Evolutionary conservation across 1,140 invertebrate species (phyloP), one percentile per base, ranked within the genome.

Genomic region (Chymomyza costata): DNA sequence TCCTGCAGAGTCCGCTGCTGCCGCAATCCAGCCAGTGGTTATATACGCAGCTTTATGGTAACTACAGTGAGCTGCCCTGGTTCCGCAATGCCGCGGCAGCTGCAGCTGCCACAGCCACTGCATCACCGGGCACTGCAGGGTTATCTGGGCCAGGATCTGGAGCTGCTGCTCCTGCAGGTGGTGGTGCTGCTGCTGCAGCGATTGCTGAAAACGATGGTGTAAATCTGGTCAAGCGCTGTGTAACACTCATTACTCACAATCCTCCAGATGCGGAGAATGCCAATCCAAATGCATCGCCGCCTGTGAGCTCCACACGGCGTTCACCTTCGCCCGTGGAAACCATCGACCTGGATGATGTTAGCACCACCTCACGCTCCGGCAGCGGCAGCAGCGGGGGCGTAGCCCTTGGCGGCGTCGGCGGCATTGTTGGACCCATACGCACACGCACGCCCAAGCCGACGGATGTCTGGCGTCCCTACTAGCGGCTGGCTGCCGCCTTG

Each of bases 11-110:
- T 2, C 91, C 91, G 0, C 84, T 93, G 6, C 69, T 92, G 30
- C 90, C 91, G n/a, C 90, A 91, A 2, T 90, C 91, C 1, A 90
- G 90, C 21, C 91, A 92, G 45, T 93, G 91, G 91, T 85, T 93
- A 0, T 93, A 93, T 71, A 91, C 90, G 0, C 91, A 92, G 66
- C 86, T 93, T 1, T 92, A 92, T 65, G 87, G 89, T 10, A 86
- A 74, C 44, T 90, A 90, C 59, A 86, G 87, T 45, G 90, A 90
- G 65, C 88, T 89, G 63, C 85, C 86, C 1, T 91, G 91, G 90
- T 84, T 89, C 55, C 83, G 84, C 15, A 71, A 56, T 14, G 64
- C 62, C 1, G 62, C 65, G 6, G 48, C 70, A 0, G 59, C 74
- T 1, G 59, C 65, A 1, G 57, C 49, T 1, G 57, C 19, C 7